A percentile compares a stretch with the other conserved stretches of the same genome.
These are phyloP conservation scores for Sebastes diaconus DNA, from an alignment of 2,797 vertebrate genomes.

Conservation along the genomic window DNA sequence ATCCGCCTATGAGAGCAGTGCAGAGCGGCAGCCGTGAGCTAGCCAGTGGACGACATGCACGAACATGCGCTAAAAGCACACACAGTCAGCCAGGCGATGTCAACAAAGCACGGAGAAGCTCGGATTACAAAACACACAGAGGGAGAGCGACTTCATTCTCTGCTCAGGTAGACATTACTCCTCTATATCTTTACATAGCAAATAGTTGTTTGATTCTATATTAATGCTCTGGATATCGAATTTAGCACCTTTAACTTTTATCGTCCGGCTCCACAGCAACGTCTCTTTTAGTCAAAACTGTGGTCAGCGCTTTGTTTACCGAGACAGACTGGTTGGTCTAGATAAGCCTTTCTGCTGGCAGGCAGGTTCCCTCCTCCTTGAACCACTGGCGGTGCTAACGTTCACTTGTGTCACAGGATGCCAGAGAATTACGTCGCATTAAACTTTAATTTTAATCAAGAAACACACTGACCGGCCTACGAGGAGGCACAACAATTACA, in stretches of 20 bases:
- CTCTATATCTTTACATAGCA: too few species aligned
- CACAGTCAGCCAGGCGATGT: too few species aligned
- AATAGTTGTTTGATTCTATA: too few species aligned
- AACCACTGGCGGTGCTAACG: not conserved
- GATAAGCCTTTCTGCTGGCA: not conserved
- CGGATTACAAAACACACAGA: too few species aligned
- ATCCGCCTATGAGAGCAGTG: too few species aligned
- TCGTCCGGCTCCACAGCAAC: not conserved
- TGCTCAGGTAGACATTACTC: too few species aligned
- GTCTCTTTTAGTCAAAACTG: not conserved
- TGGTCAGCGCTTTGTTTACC: not conserved
- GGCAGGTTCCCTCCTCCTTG: not conserved
- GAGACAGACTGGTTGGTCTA: not conserved
- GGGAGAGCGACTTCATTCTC: too few species aligned
- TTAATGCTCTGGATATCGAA: too few species aligned
- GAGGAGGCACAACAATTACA: slow-evolving; percentile 4
- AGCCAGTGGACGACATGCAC: rapidly evolving
- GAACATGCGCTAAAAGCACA: too few species aligned
- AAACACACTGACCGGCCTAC: not conserved
- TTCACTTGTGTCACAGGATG: not conserved
- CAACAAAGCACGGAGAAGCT: too few species aligned
- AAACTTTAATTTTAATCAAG: slow-evolving; percentile 38
- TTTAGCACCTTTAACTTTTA: not conserved
- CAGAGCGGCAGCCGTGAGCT: too few species aligned
- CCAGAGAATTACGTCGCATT: not conserved